Percentiles rank a stretch among this genome's conserved stretches.
These are phyloP conservation scores for Xyliphius kryptos DNA, from an alignment of 2,113 vertebrate genomes.

Conservation along the genomic window DNA sequence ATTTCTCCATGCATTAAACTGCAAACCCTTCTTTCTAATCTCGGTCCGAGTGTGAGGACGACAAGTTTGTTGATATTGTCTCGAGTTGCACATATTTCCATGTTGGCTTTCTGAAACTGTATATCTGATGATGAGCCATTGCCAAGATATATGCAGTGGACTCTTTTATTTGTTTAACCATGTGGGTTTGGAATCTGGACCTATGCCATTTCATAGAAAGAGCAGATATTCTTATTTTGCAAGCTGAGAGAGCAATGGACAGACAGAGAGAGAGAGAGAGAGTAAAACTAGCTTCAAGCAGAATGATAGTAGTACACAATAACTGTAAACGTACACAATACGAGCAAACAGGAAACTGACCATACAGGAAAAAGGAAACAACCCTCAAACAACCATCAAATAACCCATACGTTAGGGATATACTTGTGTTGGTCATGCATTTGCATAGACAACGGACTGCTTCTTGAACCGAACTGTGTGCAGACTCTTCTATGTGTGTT, in stretches of 20 bases:
- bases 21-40: slow-evolving; percentile 64
- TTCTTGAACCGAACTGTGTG: no score
- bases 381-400: no score
- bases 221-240: slow-evolving; percentile 48
- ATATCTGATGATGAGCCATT: slow-evolving; percentile 54
- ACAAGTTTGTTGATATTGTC: slow-evolving; percentile 68
- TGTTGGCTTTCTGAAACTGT: slow-evolving; percentile 59
- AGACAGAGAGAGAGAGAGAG: no score
- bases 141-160: slow-evolving; percentile 56
- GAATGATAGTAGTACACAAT: no score
- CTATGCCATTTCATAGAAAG: slow-evolving; percentile 43
- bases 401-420: no score
- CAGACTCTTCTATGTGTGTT: no score
- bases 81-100: slow-evolving; percentile 62
- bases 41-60: slow-evolving; percentile 61
- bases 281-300: slow-evolving; percentile 38
- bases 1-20: slow-evolving; percentile 58
- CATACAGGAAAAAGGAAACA: no score
- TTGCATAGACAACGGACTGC: no score
- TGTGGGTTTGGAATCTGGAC: slow-evolving; percentile 46
- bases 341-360: no score
- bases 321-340: no score
- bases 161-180: slow-evolving; percentile 56
- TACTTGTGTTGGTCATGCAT: no score
- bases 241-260: slow-evolving; percentile 40